These are phyloP conservation scores for Tanypteryx hageni DNA, from an alignment of 2,888 invertebrate genomes.

Conservation along the genomic window DNA sequence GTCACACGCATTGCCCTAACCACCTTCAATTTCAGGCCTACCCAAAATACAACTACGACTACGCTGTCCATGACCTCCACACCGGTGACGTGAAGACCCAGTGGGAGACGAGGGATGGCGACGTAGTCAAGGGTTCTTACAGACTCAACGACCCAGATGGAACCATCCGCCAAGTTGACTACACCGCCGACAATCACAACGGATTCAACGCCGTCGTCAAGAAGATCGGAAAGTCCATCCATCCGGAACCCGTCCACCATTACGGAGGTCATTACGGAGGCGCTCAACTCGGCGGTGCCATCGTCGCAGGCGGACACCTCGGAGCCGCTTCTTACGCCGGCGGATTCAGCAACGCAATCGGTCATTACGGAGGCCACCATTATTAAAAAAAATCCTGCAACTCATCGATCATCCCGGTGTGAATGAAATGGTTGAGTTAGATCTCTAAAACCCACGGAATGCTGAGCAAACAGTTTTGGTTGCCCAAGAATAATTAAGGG, in stretches of 20 bases:
- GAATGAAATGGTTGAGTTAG: neutral
- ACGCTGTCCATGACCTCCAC: slow-evolving; percentile 58
- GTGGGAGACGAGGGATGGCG: slow-evolving; percentile 64
- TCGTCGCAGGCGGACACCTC: slow-evolving; percentile 24
- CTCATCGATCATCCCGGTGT: neutral
- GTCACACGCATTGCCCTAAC: neutral
- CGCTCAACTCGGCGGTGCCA: slow-evolving; percentile 7
- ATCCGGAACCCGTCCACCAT: slow-evolving; percentile 41
- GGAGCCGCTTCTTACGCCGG: slow-evolving; percentile 12
- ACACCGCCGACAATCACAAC: slow-evolving; percentile 65
- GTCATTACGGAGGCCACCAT: slow-evolving; percentile 39
- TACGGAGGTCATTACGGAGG: slow-evolving; percentile 47
- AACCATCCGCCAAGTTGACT: slow-evolving; percentile 51
- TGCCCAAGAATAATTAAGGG: neutral
- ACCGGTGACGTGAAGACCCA: slow-evolving; percentile 65
- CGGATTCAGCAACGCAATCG: slow-evolving; percentile 28
- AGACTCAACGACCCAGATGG: slow-evolving; percentile 65
- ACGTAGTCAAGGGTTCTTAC: slow-evolving; percentile 65
- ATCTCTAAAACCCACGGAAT: neutral
- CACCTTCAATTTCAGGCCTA: slow-evolving; percentile 12
- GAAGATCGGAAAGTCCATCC: slow-evolving; percentile 54
- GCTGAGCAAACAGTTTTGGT: neutral
- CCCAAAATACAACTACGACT: slow-evolving; percentile 63
- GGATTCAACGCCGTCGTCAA: slow-evolving; percentile 65
- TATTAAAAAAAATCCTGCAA: neutral